A percentile compares a stretch with the other conserved stretches of the same genome.
These are phyloP conservation scores for Drosophila ironensis DNA, from an alignment of 1,140 invertebrate genomes.

Conservation along the genomic window DNA sequence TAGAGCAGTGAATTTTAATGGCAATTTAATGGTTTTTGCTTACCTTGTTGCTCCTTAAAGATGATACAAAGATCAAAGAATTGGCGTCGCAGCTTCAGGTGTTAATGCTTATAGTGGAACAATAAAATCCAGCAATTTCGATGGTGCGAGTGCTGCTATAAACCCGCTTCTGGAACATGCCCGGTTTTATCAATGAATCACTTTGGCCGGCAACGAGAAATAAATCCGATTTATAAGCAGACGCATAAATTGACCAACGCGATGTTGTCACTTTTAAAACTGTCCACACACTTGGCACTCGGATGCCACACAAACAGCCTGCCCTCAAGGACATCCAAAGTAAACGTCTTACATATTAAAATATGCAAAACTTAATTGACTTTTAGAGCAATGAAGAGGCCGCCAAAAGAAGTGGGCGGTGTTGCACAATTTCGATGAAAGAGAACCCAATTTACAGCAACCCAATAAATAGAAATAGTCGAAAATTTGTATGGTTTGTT, in stretches of 20 bases:
- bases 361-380: too few relatives aligned
- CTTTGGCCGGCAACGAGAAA: conserved; percentile 20
- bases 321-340: conserved; percentile 38
- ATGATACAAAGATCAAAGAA: background rate
- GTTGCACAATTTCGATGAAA: too few relatives aligned
- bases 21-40: background rate
- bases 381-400: too few relatives aligned
- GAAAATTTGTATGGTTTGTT: conserved; percentile 9
- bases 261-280: conserved; percentile 45
- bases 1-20: background rate
- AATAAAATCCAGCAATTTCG: conserved; percentile 17
- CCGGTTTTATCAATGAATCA: conserved; percentile 30
- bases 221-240: conserved; percentile 41
- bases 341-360: conserved; percentile 20
- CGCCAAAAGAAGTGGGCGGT: too few relatives aligned
- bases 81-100: background rate
- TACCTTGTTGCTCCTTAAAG: too few relatives aligned
- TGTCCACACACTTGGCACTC: conserved; percentile 47
- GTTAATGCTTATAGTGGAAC: background rate
- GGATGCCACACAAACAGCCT: conserved; percentile 5
- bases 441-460: too few relatives aligned
- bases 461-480: too few relatives aligned
- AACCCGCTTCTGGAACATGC: conserved; percentile 18
- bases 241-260: conserved; percentile 46
- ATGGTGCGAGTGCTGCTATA: conserved; percentile 1